Base-by-base conservation (phyloP, 1,140 invertebrate genomes). In the Stegodyphus mimosarum region DNA sequence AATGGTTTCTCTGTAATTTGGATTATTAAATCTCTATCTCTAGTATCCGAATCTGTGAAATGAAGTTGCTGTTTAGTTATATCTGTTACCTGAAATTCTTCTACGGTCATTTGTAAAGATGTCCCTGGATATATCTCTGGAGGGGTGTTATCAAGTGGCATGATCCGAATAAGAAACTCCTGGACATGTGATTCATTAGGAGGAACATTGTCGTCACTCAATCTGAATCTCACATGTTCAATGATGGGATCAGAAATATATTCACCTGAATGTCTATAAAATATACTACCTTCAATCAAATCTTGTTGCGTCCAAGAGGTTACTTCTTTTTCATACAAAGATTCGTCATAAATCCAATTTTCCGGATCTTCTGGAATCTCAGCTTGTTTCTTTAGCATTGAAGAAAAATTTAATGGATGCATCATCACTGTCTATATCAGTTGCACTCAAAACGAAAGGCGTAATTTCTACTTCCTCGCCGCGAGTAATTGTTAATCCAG, bases 371-470 rank as follows among this genome's bases (percentile, higher is more conserved):
- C 73, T 6, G 90, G 90, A 51, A 88, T 86, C 74, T 89, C 88
- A 60, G 87, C 88, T 69, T 90, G 89, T 80, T 89, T 86, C 70
- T 89, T 88, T n/a, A 91, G 50, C 63, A 92, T 88, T 48, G 88
- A 91, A 18, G 48, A 89, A 66, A 85, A 90, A 92, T 13, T 70
- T 86, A 70, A 91, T 90, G 49, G 76, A 73, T n/a, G 88, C 77
- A 87, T 90, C 90, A 72, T 91, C 90, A 84, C 90, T 91, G 79
- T 92, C 91, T n/a, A 90, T 88, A 86, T 92, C 91, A 6, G 90
- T 89, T 5, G 91, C 91, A 83, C 89, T 90, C 7, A 92, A 87
- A 18, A 90, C 88, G 86, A 89, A 90, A 7, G 89, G 89, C 4
- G 89, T 88, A 15, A 92, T 88, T 87, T 89, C 88, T 7, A 87